Conservation (phyloP, 2,888 invertebrate species). For the Scaptodrosophila latifasciaeformis region DNA sequence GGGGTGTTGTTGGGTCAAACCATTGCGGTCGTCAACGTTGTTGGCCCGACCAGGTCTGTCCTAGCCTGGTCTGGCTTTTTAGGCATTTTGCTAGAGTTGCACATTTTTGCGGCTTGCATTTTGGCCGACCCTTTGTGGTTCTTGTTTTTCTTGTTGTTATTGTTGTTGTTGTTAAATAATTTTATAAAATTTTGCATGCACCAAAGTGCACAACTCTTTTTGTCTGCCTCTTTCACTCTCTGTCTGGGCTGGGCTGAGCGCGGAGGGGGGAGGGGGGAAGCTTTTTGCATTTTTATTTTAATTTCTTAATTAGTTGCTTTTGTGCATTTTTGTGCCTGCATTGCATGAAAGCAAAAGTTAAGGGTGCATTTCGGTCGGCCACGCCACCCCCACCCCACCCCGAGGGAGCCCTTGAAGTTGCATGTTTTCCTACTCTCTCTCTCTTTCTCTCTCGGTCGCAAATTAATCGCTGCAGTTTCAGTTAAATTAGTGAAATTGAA, state of each 20-base stretch:
- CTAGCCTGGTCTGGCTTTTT: conserved; percentile 37
- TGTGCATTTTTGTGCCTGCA: conserved; percentile 35
- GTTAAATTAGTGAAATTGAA: conserved; percentile 59
- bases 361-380: not conserved
- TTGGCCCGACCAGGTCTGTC: conserved; percentile 15
- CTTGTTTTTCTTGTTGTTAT: conserved; percentile 24
- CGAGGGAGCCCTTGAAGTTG: not conserved
- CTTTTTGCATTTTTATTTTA: conserved; percentile 62
- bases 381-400: too few relatives aligned
- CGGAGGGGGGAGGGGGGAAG: too few relatives aligned
- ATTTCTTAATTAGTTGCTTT: conserved; percentile 66
- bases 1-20: conserved; percentile 4
- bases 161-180: conserved; percentile 62
- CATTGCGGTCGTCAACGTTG: conserved; percentile 7
- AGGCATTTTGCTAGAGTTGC: conserved; percentile 59
- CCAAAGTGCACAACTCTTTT: too few relatives aligned
- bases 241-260: too few relatives aligned
- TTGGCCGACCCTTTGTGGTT: not conserved
- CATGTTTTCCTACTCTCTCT: not conserved
- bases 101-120: conserved; percentile 43
- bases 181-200: too few relatives aligned
- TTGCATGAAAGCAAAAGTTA: conserved; percentile 27
- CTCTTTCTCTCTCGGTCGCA: not conserved
- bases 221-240: too few relatives aligned
- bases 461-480: conserved; percentile 2